These are phyloP conservation scores for Metopia argyrocephala DNA, from an alignment of 2,888 invertebrate genomes.

Conservation along the genomic window DNA sequence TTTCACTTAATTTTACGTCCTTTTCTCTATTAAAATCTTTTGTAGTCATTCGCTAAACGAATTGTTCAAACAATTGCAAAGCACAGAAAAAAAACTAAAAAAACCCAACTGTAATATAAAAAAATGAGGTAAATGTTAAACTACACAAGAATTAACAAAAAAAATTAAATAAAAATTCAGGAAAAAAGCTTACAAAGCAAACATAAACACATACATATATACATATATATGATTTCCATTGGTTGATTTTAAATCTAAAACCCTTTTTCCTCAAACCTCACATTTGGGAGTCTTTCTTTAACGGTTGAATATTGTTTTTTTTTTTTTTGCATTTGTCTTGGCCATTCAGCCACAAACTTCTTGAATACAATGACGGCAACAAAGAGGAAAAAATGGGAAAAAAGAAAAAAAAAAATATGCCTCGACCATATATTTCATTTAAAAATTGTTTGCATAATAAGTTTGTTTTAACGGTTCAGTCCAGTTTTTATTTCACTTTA, in stretches of 20 bases:
- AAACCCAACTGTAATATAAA: slow-evolving; percentile 19
- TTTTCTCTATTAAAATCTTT: too few species aligned
- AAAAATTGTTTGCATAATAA: slow-evolving; percentile 71
- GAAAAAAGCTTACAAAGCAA: slow-evolving; percentile 12
- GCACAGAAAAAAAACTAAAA: slow-evolving; percentile 3
- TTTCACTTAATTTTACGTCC: too few species aligned
- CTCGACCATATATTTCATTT: slow-evolving; percentile 53
- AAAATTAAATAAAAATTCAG: neutral
- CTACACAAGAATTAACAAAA: slow-evolving; percentile 16
- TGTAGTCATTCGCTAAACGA: too few species aligned
- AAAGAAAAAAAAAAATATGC: slow-evolving; percentile 1
- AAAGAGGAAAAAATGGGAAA: neutral
- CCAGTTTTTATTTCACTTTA: slow-evolving; percentile 32
- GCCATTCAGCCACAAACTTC: slow-evolving; percentile 21
- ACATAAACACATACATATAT: too few species aligned
- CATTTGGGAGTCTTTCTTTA: too few species aligned
- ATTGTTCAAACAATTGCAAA: too few species aligned
- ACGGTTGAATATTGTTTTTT: too few species aligned
- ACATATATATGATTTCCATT: slow-evolving; percentile 36
- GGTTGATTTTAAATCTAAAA: slow-evolving; percentile 35
- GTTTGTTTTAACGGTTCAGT: slow-evolving; percentile 71
- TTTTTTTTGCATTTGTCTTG: slow-evolving; percentile 32
- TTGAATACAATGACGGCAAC: slow-evolving; percentile 19
- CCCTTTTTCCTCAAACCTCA: slow-evolving; percentile 38
- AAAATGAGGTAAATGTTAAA: slow-evolving; percentile 36